These are phyloP conservation scores for Cryptoblepharus egeriae DNA, from an alignment of 2,797 vertebrate genomes.

Conservation along the genomic window DNA sequence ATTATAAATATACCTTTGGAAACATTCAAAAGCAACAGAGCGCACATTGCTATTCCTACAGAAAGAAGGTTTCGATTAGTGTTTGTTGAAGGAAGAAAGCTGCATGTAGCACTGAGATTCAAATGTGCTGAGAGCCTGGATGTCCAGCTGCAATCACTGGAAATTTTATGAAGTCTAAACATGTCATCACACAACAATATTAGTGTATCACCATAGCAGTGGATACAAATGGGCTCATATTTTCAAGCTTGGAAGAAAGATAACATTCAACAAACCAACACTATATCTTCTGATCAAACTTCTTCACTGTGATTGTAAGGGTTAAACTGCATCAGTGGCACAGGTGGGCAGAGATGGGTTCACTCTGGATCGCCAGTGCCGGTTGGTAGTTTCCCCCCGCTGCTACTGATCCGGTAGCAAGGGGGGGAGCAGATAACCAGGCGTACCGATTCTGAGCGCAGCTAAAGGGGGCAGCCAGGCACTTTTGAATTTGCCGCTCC, in stretches of 20 bases:
- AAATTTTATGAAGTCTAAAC: background rate
- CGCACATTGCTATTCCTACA: background rate
- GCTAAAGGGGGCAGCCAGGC: too few species aligned
- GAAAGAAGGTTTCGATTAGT: background rate
- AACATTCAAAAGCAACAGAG: background rate
- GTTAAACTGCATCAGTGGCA: constrained; percentile 10
- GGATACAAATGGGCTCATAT: background rate
- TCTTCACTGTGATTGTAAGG: background rate
- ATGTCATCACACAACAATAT: background rate
- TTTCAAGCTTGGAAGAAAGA: background rate
- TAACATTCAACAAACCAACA: background rate
- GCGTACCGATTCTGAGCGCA: too few species aligned
- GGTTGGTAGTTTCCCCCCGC: too few species aligned
- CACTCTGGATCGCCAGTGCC: too few species aligned
- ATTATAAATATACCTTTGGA: constrained; percentile 3
- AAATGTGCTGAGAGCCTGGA: background rate
- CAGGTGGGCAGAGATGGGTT: too few species aligned
- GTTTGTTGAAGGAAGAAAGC: background rate
- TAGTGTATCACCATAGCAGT: background rate
- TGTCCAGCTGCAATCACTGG: background rate
- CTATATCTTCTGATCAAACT: background rate
- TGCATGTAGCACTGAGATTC: background rate
- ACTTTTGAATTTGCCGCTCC: too few species aligned
- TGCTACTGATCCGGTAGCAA: too few species aligned
- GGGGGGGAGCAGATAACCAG: too few species aligned